These are phyloP conservation scores for Diadegma fenestrale DNA, from an alignment of 2,888 invertebrate genomes.

Conservation along the genomic window DNA sequence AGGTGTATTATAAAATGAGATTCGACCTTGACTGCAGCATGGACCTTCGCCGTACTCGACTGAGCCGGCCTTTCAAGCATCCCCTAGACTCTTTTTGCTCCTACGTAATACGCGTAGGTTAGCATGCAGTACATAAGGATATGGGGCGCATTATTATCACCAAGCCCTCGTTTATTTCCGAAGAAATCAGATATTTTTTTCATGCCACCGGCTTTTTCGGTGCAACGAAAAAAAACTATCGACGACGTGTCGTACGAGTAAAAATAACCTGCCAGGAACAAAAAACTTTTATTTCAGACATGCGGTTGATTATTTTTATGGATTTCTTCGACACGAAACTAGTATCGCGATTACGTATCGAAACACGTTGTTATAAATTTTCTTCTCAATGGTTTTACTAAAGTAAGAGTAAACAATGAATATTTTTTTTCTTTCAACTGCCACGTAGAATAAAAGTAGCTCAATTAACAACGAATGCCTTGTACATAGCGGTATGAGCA, in stretches of 20 bases:
- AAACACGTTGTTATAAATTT: background rate
- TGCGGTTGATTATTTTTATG: background rate
- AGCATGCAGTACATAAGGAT: background rate
- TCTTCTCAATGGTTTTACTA: background rate
- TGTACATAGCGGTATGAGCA: conserved; percentile 25
- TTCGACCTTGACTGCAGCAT: conserved; percentile 55
- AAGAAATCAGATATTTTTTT: background rate
- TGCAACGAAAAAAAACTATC: background rate
- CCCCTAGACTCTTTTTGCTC: conserved; percentile 26
- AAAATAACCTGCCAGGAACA: background rate
- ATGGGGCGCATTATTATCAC: background rate
- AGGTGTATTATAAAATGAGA: conserved; percentile 33
- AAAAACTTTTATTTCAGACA: too few relatives aligned
- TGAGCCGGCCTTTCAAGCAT: conserved; percentile 40
- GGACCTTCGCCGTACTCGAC: conserved; percentile 20
- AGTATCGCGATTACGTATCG: background rate
- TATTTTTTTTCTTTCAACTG: background rate
- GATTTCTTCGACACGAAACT: background rate
- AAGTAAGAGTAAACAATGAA: background rate
- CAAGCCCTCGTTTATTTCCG: background rate
- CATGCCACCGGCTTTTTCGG: background rate
- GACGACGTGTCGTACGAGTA: background rate
- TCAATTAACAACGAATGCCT: conserved; percentile 11
- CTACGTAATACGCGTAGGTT: conserved; percentile 7
- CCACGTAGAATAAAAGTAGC: background rate